phyloP scores from a whole-genome alignment of 2,797 vertebrate genomes.

The Picus viridis region DNA sequence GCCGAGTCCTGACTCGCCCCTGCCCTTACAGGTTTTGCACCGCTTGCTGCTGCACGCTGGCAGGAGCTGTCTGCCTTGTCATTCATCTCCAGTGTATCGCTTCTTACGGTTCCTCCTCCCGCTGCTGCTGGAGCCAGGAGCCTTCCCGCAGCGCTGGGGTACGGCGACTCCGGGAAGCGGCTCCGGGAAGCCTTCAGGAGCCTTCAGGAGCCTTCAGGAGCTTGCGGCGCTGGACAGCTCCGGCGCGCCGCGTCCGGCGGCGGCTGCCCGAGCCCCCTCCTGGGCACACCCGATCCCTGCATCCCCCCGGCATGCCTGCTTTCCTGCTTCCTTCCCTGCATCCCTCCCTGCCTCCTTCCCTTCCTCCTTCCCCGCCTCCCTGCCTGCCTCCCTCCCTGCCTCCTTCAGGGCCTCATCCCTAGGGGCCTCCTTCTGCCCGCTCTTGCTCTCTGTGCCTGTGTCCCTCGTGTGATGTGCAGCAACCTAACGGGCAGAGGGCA shows the following conservation, averaged over 20 bases:
- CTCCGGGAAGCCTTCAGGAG: too few relatives aligned
- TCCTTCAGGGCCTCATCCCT: too few relatives aligned
- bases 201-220: conserved; percentile 57
- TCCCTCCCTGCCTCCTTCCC: background rate
- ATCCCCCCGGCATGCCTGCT: background rate
- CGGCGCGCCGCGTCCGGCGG: background rate
- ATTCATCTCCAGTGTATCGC: background rate
- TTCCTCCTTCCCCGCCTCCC: too few relatives aligned
- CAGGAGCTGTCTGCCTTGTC: background rate
- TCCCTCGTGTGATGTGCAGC: fast-evolving
- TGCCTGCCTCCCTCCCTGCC: background rate
- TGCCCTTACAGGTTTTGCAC: background rate
- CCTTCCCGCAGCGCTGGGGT: background rate
- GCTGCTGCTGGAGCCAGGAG: fast-evolving
- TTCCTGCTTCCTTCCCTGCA: background rate
- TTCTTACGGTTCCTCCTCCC: background rate
- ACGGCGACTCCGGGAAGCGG: too few relatives aligned
- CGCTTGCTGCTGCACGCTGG: fast-evolving
- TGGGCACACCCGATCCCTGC: too few relatives aligned
- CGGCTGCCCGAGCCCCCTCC: too few relatives aligned
- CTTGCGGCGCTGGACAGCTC: conserved; percentile 46
- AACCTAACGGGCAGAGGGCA: background rate
- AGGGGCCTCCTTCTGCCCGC: background rate
- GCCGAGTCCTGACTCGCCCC: background rate
- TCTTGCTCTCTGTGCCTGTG: fast-evolving